These are phyloP conservation scores for Macrosiphum euphorbiae DNA, from an alignment of 2,888 invertebrate species.

Conservation along the genomic window DNA sequence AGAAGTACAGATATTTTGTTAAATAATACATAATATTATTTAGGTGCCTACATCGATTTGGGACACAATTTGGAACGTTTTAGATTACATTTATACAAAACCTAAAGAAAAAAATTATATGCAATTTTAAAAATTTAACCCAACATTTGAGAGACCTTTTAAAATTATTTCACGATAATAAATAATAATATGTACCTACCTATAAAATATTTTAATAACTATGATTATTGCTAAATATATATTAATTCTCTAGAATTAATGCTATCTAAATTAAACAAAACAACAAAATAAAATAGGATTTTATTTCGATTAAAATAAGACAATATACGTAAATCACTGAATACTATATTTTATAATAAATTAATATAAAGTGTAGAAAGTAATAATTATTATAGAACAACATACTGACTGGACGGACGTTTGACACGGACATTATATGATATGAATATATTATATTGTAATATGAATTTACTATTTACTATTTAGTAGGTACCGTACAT, in stretches of 20 bases:
- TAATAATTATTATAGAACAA: not conserved
- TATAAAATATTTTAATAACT: not conserved
- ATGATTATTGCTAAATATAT: not conserved
- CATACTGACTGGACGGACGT: not conserved
- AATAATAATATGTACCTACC: too few species aligned
- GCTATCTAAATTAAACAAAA: not conserved
- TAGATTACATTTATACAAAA: not conserved
- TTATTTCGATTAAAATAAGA: not conserved
- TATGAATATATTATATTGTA: not conserved
- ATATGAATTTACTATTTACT: not conserved
- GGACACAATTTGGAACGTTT: not conserved
- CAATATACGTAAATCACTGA: not conserved
- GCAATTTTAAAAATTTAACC: not conserved
- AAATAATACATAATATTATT: not conserved
- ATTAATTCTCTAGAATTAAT: not conserved
- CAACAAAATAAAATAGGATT: not conserved
- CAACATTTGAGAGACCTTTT: not conserved
- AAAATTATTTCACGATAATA: not conserved
- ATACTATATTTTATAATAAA: too few species aligned
- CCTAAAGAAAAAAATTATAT: not conserved
- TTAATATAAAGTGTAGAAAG: not conserved
- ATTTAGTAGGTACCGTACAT: too few species aligned
- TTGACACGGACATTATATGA: not conserved
- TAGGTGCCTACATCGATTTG: not conserved
- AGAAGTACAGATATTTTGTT: not conserved